phyloP scores from a whole-genome alignment of 1,140 invertebrate species.

The Cydia fagiglandana region DNA sequence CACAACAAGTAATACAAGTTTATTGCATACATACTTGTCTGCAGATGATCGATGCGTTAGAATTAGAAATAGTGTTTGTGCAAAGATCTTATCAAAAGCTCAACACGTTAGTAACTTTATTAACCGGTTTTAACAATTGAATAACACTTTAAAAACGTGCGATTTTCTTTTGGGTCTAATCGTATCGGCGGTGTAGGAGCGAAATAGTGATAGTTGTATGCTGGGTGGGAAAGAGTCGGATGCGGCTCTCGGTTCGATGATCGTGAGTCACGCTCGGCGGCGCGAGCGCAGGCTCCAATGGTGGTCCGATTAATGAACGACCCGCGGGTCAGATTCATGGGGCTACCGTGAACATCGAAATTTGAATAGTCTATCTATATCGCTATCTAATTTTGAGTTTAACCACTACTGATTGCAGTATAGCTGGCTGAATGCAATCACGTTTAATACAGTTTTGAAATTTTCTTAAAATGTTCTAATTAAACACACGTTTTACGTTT shows the following conservation, averaged over 20 bases:
- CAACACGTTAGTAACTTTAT: slow-evolving; percentile 2
- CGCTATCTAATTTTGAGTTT: background rate
- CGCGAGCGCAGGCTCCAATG: slow-evolving; percentile 49
- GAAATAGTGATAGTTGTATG: slow-evolving; percentile 44
- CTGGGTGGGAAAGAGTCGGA: slow-evolving; percentile 54
- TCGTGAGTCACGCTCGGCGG: slow-evolving; percentile 63
- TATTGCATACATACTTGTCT: slow-evolving; percentile 4
- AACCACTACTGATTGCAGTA: background rate
- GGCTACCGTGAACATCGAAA: background rate
- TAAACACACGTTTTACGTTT: too few species aligned
- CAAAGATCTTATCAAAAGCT: slow-evolving; percentile 1
- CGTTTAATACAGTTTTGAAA: too few species aligned
- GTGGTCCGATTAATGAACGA: slow-evolving; percentile 40
- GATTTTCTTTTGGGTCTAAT: slow-evolving; percentile 43
- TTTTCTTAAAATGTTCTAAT: too few species aligned
- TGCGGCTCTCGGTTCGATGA: slow-evolving; percentile 49
- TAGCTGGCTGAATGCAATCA: too few species aligned
- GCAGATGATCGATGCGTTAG: slow-evolving; percentile 4
- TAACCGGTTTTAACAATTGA: slow-evolving; percentile 21
- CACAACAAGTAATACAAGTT: slow-evolving; percentile 10
- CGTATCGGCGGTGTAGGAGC: slow-evolving; percentile 36
- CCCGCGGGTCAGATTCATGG: slow-evolving; percentile 33
- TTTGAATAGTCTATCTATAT: background rate
- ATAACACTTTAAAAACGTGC: slow-evolving; percentile 36
- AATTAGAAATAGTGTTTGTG: background rate